These are phyloP conservation scores for Myocastor coypus DNA, from an alignment of 2,113 vertebrate species.

Conservation along the genomic window DNA sequence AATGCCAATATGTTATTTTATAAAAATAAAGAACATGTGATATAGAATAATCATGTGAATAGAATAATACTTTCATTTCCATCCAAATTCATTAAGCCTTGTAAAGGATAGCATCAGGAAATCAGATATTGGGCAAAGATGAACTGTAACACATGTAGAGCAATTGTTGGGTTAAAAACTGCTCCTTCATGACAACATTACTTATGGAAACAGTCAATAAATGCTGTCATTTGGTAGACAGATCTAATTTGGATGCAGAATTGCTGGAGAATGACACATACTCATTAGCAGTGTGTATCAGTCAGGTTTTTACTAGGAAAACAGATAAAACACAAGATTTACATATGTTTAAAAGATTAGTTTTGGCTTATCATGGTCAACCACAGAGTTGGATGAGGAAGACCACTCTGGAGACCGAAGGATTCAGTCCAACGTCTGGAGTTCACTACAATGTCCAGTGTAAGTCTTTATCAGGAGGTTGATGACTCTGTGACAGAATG, in stretches of 20 bases:
- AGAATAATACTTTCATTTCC: not conserved
- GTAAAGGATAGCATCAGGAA: not conserved
- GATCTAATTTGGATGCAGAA: constrained; percentile 26
- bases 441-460: no score
- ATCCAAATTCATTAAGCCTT: not conserved
- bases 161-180: not conserved
- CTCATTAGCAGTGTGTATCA: not conserved
- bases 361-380: no score
- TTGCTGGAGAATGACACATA: not conserved
- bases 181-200: not conserved
- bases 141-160: not conserved
- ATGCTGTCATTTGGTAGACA: not conserved
- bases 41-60: not conserved
- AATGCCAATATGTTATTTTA: constrained; percentile 4
- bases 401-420: no score
- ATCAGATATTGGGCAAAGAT: constrained; percentile 23
- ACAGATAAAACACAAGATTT: no score
- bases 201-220: not conserved
- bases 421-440: no score
- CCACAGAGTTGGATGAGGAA: no score
- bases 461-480: no score
- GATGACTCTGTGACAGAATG: no score
- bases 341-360: no score
- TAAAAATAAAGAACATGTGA: not conserved
- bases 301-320: no score